Evolutionary conservation across 1,140 invertebrate genomes (phyloP), one percentile per base, ranked within the genome.

Genomic region (Dreissena rostriformis): DNA sequence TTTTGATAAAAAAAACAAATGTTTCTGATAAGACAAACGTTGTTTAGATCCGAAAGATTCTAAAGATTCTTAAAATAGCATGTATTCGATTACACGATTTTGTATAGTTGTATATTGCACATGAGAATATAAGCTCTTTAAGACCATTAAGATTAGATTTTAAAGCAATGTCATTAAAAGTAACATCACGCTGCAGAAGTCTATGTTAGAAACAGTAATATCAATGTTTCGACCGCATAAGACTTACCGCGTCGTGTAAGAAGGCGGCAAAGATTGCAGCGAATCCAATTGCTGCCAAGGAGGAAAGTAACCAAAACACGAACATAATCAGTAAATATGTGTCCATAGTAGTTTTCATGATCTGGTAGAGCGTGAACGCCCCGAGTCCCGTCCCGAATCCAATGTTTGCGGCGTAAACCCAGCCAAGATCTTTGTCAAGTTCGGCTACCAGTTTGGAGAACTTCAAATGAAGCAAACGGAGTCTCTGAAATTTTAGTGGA

Each of bases 381-480:
- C 8, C 57, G 6, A 51, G 7, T 49, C 14, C 74, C 4, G 52
- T 65, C 28, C 12, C 6, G 24, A 65, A 77, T 17, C 19, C 19
- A 29, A 77, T 66, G 24, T n/a, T 49, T 0, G 11, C 22, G 19
- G 28, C 74, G 51, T 65, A 77, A 53, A 28, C 65, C 74, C 74
- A 77, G 29, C 74, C 26, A 2, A 77, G 49, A 66, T 77, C 74
- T 28, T 65, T 15, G 28, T 77, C 74, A 65, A 77, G 63, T 29
- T 77, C 74, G 22, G 10, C 39, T 12, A 77, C 74, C 65, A 77
- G 74, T 63, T 77, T 77, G 74, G 57, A 66, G n/a, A 77, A 19
- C n/a, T 77, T 66, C 7, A 65, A 7, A 66, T 77, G 74, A 61
- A 77, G 74, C 74, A 77, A 63, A 77, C 74, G 74, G 2, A 77